Conservation (phyloP, 2,888 invertebrate genomes). For the Elegia similella region DNA sequence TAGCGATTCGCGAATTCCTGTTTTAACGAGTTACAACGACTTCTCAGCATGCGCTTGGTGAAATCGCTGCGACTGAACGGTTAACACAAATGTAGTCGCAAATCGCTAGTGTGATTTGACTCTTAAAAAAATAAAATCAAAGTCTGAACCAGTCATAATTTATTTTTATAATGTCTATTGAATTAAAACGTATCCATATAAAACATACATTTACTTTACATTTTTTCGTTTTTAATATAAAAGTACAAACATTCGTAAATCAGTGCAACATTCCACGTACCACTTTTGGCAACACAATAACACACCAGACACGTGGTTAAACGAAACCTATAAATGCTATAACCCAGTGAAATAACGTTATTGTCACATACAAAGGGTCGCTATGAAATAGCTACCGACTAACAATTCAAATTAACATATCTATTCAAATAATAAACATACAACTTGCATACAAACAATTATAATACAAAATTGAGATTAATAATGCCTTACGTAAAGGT, state of each 20-base stretch:
- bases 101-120: neutral
- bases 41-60: too few species aligned
- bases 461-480: conserved; percentile 9
- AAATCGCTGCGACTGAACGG: too few species aligned
- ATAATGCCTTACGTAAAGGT: neutral
- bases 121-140: conserved; percentile 38
- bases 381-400: conserved; percentile 20
- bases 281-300: conserved; percentile 26
- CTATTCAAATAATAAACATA: conserved; percentile 16
- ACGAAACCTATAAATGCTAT: conserved; percentile 18
- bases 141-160: conserved; percentile 61
- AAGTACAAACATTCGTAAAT: conserved; percentile 72
- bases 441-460: conserved; percentile 14
- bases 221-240: conserved; percentile 60
- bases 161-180: conserved; percentile 59
- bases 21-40: too few species aligned
- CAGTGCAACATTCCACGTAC: conserved; percentile 39
- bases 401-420: conserved; percentile 13
- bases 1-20: too few species aligned
- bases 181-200: conserved; percentile 67
- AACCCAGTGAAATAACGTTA: conserved; percentile 42
- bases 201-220: conserved; percentile 57
- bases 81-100: neutral
- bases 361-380: conserved; percentile 41
- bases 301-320: conserved; percentile 18